phyloP scores from a whole-genome alignment of 2,888 invertebrate species.

The Rambutsinella grinnellia region DNA sequence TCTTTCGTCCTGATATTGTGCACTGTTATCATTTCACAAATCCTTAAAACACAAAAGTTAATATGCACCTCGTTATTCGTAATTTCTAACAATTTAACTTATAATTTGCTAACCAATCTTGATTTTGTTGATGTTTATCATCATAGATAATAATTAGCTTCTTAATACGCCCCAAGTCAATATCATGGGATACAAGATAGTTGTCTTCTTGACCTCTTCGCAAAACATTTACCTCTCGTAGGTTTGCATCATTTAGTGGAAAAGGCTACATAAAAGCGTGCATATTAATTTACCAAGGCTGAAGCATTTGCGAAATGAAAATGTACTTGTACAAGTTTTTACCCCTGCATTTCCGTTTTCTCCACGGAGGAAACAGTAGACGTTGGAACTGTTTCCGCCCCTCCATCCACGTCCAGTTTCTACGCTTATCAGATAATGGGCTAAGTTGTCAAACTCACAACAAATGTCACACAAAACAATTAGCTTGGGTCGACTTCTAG shows the following conservation, averaged over 20 bases:
- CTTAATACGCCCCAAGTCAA: constrained; percentile 21
- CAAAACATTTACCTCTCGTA: constrained; percentile 11
- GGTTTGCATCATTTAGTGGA: constrained; percentile 28
- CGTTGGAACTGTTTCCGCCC: constrained; percentile 13
- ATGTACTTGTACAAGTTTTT: no score
- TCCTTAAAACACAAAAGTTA: constrained; percentile 20
- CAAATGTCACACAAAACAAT: constrained; percentile 37
- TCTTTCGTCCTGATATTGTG: constrained; percentile 37
- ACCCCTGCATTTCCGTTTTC: constrained; percentile 46
- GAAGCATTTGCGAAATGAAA: no score
- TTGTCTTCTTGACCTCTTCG: constrained; percentile 44
- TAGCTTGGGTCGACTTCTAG: constrained; percentile 12
- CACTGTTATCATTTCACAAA: constrained; percentile 33
- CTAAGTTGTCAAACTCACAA: constrained; percentile 23
- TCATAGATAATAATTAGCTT: constrained; percentile 29
- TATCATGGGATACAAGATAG: constrained; percentile 29
- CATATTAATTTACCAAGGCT: no score
- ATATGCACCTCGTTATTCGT: no score
- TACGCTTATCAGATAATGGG: constrained; percentile 52
- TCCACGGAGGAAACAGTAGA: constrained; percentile 29
- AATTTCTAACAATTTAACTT: no score
- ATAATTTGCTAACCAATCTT: no score
- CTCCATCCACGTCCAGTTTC: constrained; percentile 35
- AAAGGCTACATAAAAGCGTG: constrained; percentile 28
- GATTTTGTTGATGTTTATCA: background rate